phyloP scores from a whole-genome alignment of 1,140 invertebrate genomes.

The Thaumatotibia leucotreta region DNA sequence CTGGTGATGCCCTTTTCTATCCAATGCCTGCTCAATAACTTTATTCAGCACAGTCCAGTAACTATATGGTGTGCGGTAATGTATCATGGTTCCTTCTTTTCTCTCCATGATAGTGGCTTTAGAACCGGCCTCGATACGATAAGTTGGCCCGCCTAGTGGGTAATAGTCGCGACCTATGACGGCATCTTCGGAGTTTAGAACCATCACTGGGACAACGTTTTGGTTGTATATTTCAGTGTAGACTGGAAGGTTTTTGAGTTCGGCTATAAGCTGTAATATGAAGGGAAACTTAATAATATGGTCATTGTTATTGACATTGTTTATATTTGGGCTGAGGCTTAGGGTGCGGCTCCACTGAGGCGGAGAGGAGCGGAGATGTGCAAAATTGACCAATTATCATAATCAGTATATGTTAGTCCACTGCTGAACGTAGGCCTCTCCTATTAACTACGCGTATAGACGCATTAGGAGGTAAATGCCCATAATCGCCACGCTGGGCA shows the following conservation, averaged over 20 bases:
- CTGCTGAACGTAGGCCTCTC: too few relatives aligned
- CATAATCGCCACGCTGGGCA: too few relatives aligned
- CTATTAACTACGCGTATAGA: too few relatives aligned
- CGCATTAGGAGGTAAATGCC: too few relatives aligned
- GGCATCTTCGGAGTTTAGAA: slow-evolving; percentile 64
- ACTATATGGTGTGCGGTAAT: slow-evolving; percentile 73
- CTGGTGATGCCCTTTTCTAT: slow-evolving; percentile 51
- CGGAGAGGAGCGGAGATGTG: too few relatives aligned
- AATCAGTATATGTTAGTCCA: too few relatives aligned
- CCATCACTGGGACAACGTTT: slow-evolving; percentile 52
- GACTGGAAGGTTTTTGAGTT: slow-evolving; percentile 79
- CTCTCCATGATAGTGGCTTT: slow-evolving; percentile 72
- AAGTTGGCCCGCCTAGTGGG: slow-evolving; percentile 70
- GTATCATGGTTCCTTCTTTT: slow-evolving; percentile 73
- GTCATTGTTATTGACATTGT: too few relatives aligned
- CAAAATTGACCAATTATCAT: too few relatives aligned
- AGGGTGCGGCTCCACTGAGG: too few relatives aligned
- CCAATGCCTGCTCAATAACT: slow-evolving; percentile 71
- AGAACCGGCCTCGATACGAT: slow-evolving; percentile 67
- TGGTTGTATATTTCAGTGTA: slow-evolving; percentile 77
- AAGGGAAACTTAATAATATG: not conserved
- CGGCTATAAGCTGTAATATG: slow-evolving; percentile 65
- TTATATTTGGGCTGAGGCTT: too few relatives aligned
- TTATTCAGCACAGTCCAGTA: slow-evolving; percentile 77
- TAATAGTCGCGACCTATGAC: slow-evolving; percentile 63